Evolutionary conservation across 2,888 invertebrate species (phyloP), one percentile per base, ranked within the genome.

Genomic region (Pyralis farinalis): DNA sequence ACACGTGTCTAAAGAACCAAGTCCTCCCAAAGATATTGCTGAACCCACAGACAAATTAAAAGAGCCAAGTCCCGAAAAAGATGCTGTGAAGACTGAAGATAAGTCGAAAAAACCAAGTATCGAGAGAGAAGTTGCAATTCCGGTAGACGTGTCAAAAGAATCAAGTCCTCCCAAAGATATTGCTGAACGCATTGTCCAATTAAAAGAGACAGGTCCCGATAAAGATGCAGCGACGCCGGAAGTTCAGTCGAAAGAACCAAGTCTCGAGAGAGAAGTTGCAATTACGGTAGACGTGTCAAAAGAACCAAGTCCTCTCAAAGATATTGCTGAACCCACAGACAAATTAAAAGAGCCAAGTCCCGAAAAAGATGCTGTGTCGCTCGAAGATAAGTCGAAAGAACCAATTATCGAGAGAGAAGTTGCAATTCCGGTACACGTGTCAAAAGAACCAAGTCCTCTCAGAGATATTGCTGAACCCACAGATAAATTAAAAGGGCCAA

Each of bases 151-250:
- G 36, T 29, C 43, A 0, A 44, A 41, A 7, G 16, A 7, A 1
- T 10, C 44, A 0, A 51, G 40, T 8, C 41, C 46, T 1, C 44
- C 40, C 0, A 45, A 52, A 3, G 50, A 57, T 22, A 28, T 39
- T 9, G 32, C 20, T 5, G 44, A 43, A 40, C 22, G 36, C 25
- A 1, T 21, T 39, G 22, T 7, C n/a, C 25, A 30, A 33, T 22
- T 35, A 0, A 43, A 38, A n/a, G 20, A 7, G 3, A 12, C 44
- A 1, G 51, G 42, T 9, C 34, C 34, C 5, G 8, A 39, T 0
- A 33, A 16, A 6, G 21, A 34, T 4, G 20, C 7, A 10, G 12
- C 8, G 8, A 16, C 7, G 16, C 12, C 32, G 16, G n/a, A 8
- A 12, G 34, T 21, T 10, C 20, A 29, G 36, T 25, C 42, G 0